Base-by-base conservation (phyloP, 2,888 invertebrate species). In the Tachina grossa region DNA sequence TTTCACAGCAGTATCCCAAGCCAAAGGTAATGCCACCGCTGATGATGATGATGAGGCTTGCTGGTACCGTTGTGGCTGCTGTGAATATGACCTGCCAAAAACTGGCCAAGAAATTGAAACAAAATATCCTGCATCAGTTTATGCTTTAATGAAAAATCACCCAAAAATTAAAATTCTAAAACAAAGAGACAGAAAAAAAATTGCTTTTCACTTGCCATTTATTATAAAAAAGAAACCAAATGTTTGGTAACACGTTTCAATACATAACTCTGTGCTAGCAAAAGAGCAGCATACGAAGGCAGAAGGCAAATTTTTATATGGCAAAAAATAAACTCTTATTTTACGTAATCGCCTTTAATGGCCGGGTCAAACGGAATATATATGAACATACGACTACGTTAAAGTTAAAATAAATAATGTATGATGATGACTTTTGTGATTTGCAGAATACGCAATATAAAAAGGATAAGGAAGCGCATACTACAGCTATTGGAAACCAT, bases 41-140 rank as follows among this genome's bases (percentile, higher is more conserved):
- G 22, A 66, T 19, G 59, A 49, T 82, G 53, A 16, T 53, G 53
- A 6, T 19, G 10, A 53, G 16, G 51, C 51, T 53, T 53, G 65
- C 84, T 39, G n/a, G 11, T 59, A 51, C 8, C 41, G 59, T 55
- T 74, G 63, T 8, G 41, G 53, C 39, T 68, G 55, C 31, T 71
- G 68, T 59, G 49, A 77, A 85, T 77, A 77, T 72, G 61, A 81
- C 57, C 71, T 83, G 79, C 75, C 71, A 79, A 77, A 77, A 65
- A 57, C 31, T 85, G 81, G 57, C 77, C 77, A 77, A 72, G 55
- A 51, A 75, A 82, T 31, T 49, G 57, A 59, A 76, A 76, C 19
- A 55, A 76, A 63, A 81, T 75, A 63, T 22, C 51, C 74, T 22
- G 74, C 49, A 5, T 47, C 16, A 72, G n/a, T 53, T 41, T 72